phyloP scores from a whole-genome alignment of 1,140 invertebrate species.

The Drosophila pruinosa region DNA sequence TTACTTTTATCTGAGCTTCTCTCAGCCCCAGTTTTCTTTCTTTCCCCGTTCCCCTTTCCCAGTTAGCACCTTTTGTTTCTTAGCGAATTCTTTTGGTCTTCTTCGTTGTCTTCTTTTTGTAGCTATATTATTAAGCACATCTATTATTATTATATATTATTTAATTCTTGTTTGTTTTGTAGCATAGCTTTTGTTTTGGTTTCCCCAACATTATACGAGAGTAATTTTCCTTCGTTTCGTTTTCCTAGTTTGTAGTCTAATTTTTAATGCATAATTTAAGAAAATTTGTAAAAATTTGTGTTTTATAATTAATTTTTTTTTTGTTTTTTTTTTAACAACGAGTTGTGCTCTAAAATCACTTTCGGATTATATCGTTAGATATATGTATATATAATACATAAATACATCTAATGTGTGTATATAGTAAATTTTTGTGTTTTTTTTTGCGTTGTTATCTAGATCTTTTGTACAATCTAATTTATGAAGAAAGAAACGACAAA shows the following conservation, averaged over 20 bases:
- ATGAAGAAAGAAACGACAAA: constrained; percentile 18
- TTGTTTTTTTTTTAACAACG: constrained; percentile 26
- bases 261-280: constrained; percentile 46
- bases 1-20: not conserved
- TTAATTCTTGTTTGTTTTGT: constrained; percentile 51
- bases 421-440: constrained; percentile 22
- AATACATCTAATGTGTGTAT: constrained; percentile 15
- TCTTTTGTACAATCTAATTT: constrained; percentile 51
- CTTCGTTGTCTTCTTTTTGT: constrained; percentile 25
- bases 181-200: constrained; percentile 25
- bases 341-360: constrained; percentile 75
- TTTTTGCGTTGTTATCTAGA: constrained; percentile 33
- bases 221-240: constrained; percentile 35
- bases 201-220: not conserved
- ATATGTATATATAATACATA: constrained; percentile 22
- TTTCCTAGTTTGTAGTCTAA: constrained; percentile 54
- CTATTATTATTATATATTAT: constrained; percentile 36
- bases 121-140: constrained; percentile 35
- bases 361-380: constrained; percentile 40
- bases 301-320: constrained; percentile 23
- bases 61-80: constrained; percentile 45
- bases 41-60: not conserved
- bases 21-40: not conserved
- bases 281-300: constrained; percentile 49
- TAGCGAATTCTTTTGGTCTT: constrained; percentile 59